Percentiles rank a stretch among this genome's conserved stretches.
phyloP scores from a whole-genome alignment of 2,888 invertebrate species.

The Dolichopus griseipennis region DNA sequence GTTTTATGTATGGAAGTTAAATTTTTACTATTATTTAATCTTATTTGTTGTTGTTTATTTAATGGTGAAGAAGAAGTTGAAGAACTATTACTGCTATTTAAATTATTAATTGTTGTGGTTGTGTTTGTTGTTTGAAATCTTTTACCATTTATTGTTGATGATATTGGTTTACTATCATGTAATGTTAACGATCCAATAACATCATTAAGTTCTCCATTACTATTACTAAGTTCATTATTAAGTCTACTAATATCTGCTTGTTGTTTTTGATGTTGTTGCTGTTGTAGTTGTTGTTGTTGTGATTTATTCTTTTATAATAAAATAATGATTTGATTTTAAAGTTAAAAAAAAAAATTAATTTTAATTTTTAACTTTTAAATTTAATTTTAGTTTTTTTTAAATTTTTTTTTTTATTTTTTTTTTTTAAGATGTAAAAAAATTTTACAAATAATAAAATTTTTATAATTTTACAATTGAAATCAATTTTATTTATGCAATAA shows the following conservation, averaged over 20 bases:
- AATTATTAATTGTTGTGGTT: constrained; percentile 5
- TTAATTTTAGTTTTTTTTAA: too few species aligned
- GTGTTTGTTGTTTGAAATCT: not conserved
- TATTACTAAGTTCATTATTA: constrained; percentile 10
- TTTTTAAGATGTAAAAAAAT: too few species aligned
- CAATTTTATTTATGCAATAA: too few species aligned
- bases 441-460: too few species aligned
- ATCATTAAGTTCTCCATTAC: constrained; percentile 13
- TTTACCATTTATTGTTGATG: not conserved
- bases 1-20: not conserved
- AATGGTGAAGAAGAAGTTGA: not conserved
- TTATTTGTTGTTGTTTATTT: constrained; percentile 8
- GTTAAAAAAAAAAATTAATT: not conserved
- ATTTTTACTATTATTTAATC: constrained; percentile 10
- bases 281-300: constrained; percentile 10
- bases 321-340: not conserved
- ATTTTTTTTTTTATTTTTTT: too few species aligned
- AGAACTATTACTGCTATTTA: constrained; percentile 7
- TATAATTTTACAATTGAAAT: too few species aligned
- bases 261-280: not conserved
- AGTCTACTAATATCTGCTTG: too few species aligned
- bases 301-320: constrained; percentile 7
- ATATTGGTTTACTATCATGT: constrained; percentile 4
- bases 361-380: too few species aligned
- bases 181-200: constrained; percentile 11